Evolutionary conservation across 2,113 vertebrate genomes (phyloP), one percentile per base, ranked within the genome.

Genomic region (Sphaerodactylus townsendi): DNA sequence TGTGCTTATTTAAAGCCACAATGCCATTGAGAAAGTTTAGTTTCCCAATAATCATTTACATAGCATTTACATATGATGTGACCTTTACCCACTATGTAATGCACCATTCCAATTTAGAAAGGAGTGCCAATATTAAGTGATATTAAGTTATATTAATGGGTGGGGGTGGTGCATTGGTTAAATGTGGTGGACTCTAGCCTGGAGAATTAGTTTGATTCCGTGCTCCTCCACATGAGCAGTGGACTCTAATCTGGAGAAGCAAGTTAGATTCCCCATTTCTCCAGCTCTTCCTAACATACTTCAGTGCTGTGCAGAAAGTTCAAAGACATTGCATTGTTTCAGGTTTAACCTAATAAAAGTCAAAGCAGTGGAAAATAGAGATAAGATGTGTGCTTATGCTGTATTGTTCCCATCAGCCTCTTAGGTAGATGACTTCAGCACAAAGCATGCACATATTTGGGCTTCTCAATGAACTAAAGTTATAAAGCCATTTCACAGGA

Each of bases 401-500:
- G 8, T 37, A 13, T 30, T 83, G 75, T 76, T 68, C 21, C 46
- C 33, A 68, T n/a, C 62, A 53, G 5, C 46, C 66, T 64, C n/a
- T 69, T 68, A 33, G 30, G 30, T 17, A 80, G 46, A 56, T 70
- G 6, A 30, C 35, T 69, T 33, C 65, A 80, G 14, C 3, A 7
- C 23, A 21, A 70, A 68, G 2, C 78, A 82, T 79, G 44, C 35
- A 74, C 79, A 25, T 44, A 39, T 4, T 23, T 65, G 10, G 2
- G 2, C 74, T 33, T 0, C 1, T 14, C 25, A 5, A 6, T 82
- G 21, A 91, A 83, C 48, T 79, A 69, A 89, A 81, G 9, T 0
- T 73, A 21, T 14, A 5, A 74, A 70, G 83, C 33, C 30, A 0
- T 83, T 83, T 85, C 25, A 90, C 62, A 82, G 33, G 8, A 89